Evolutionary conservation across 2,113 vertebrate species (phyloP), one percentile per base, ranked within the genome.

Genomic region (Malurus elegans): DNA sequence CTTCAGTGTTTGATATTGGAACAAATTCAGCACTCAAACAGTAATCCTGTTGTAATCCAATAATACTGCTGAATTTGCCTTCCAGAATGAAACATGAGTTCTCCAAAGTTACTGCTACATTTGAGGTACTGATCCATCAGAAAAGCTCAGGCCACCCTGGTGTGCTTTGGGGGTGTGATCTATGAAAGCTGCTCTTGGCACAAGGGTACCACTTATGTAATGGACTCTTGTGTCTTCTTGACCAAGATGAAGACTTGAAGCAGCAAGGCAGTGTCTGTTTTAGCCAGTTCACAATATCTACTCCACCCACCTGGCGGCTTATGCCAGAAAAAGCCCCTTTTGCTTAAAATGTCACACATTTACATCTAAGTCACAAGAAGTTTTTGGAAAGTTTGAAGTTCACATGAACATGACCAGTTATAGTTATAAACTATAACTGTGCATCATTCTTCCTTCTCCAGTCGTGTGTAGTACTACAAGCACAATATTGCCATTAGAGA

Each of bases 301-400:
- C 40, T 58, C 64, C 34, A 32, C 34, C 64, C 72, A 65, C 81
- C 54, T 23, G 7, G 16, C 62, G 36, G n/a, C 32, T 34, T 24
- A n/a, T 4, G 21, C 25, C 73, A 88, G 45, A 61, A 60, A 95
- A 97, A 85, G 32, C 31, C 54, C 36, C 57, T 87, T 61, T 65
- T 0, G 1, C 47, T 71, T 65, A 42, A 89, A 79, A 47, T 76
- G 21, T 90, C 87, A 81, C 10, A 0, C 44, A n/a, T 50, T 72
- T 36, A 65, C 36, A 64, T 95, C 42, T 79, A 95, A 81, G 48
- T 84, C 61, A 95, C 65, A 82, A 51, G 31, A 1, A 24, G 21
- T 12, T 92, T 93, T 92, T 40, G 72, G 69, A 81, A 89, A 96
- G 66, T 97, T 75, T 82, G 74, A 88, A 45, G 78, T 73, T 91